Percentiles rank a stretch among this genome's conserved stretches.
These are phyloP conservation scores for Epirrhoe tristata DNA, from an alignment of 2,888 invertebrate species.

Conservation along the genomic window DNA sequence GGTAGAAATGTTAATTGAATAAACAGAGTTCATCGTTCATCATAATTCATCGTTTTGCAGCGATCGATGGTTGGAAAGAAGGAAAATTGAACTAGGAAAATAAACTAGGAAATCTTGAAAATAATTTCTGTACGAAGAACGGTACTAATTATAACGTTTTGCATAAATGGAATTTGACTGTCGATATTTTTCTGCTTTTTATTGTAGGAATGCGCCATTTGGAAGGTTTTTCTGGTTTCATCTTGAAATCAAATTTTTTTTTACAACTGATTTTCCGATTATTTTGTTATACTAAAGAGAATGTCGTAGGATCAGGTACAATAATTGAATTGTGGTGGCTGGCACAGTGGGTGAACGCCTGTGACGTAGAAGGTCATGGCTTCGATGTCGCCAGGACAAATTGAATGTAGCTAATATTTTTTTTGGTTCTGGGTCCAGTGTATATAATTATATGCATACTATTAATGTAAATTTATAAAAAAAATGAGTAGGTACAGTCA, in stretches of 20 bases:
- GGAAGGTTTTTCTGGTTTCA: background rate
- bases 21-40: background rate
- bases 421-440: too few species aligned
- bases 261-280: background rate
- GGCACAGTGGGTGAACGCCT: too few species aligned
- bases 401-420: too few species aligned
- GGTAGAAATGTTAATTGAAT: background rate
- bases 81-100: conserved; percentile 5
- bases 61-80: conserved; percentile 5
- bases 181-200: background rate
- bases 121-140: conserved; percentile 1
- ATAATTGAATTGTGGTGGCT: too few species aligned
- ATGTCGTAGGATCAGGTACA: too few species aligned
- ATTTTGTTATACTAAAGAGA: too few species aligned
- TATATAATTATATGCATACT: too few species aligned
- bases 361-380: too few species aligned
- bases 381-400: too few species aligned
- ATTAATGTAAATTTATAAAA: too few species aligned
- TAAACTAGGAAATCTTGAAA: conserved; percentile 11
- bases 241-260: background rate
- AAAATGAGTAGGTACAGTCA: too few species aligned
- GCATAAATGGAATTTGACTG: conserved; percentile 1
- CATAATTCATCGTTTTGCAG: background rate
- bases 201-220: background rate
- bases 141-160: conserved; percentile 2